Conservation (phyloP, 2,888 invertebrate species). For the Bembecia ichneumoniformis region DNA sequence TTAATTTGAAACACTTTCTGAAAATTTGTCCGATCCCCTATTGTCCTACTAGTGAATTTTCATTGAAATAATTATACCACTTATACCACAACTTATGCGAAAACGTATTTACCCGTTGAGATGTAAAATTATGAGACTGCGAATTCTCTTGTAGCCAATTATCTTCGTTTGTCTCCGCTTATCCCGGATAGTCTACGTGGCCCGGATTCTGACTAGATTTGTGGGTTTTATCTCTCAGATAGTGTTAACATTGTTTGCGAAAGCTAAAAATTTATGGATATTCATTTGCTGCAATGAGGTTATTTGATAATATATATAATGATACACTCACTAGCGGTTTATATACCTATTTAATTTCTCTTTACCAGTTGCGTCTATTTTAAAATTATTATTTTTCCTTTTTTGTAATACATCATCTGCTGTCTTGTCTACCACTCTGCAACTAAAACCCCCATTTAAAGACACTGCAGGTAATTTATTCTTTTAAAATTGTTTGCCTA, state of each 20-base stretch:
- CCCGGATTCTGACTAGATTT: neutral
- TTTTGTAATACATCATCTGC: too few species aligned
- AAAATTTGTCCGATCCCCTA: too few species aligned
- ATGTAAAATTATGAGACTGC: slow-evolving; percentile 24
- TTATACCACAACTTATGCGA: neutral
- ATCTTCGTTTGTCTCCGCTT: slow-evolving; percentile 15
- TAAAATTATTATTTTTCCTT: too few species aligned
- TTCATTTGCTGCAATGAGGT: neutral
- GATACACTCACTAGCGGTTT: too few species aligned
- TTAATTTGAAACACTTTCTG: too few species aligned
- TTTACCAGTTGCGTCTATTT: too few species aligned
- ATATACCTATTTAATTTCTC: too few species aligned
- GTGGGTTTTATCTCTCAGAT: neutral
- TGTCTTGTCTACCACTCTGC: too few species aligned
- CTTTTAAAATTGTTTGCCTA: too few species aligned
- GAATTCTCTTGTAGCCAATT: slow-evolving; percentile 21
- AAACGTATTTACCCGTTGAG: slow-evolving; percentile 6
- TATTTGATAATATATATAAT: neutral
- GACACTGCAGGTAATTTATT: too few species aligned
- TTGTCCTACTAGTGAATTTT: too few species aligned
- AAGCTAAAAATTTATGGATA: neutral
- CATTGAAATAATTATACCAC: neutral
- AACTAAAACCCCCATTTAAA: too few species aligned
- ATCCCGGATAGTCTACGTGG: slow-evolving; percentile 4
- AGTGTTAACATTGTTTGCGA: neutral